Percentiles rank a stretch among this genome's conserved stretches.
Evolutionary conservation across 2,797 vertebrate genomes (phyloP).

Genomic region (Ctenosaura bakeri): DNA sequence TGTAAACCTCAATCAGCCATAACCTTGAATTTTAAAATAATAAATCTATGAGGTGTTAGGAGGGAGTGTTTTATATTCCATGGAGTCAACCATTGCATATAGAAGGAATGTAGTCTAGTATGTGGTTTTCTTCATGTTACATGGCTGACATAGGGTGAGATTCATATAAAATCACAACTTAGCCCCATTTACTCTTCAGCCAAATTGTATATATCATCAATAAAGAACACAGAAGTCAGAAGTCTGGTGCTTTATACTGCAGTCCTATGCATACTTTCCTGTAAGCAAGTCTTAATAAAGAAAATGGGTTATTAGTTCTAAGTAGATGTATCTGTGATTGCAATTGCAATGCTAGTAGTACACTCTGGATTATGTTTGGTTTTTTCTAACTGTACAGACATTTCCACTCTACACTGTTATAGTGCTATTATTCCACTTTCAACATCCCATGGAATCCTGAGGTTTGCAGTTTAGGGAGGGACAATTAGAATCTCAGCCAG

Average conservation of each 20-base stretch:
- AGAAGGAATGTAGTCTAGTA: slow-evolving; percentile 2
- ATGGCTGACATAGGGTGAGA: background rate
- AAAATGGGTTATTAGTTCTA: background rate
- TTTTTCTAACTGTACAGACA: too few relatives aligned
- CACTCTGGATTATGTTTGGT: background rate
- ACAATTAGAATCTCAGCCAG: too few relatives aligned
- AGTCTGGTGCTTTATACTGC: background rate
- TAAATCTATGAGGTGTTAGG: background rate
- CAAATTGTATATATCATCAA: background rate
- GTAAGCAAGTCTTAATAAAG: background rate
- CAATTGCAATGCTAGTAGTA: background rate
- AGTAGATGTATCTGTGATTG: background rate
- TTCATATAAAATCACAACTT: background rate
- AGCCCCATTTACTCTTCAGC: background rate
- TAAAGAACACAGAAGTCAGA: background rate
- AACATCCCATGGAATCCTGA: too few relatives aligned
- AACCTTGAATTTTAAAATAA: slow-evolving; percentile 28
- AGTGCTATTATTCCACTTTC: too few relatives aligned
- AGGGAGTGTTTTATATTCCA: background rate
- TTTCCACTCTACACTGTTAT: too few relatives aligned
- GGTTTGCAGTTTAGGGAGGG: too few relatives aligned
- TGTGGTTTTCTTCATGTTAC: background rate
- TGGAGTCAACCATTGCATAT: background rate
- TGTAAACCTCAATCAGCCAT: slow-evolving; percentile 6
- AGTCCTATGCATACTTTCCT: background rate